These are phyloP conservation scores for Craseonycteris thonglongyai DNA, from an alignment of 2,113 vertebrate species.

Conservation along the genomic window DNA sequence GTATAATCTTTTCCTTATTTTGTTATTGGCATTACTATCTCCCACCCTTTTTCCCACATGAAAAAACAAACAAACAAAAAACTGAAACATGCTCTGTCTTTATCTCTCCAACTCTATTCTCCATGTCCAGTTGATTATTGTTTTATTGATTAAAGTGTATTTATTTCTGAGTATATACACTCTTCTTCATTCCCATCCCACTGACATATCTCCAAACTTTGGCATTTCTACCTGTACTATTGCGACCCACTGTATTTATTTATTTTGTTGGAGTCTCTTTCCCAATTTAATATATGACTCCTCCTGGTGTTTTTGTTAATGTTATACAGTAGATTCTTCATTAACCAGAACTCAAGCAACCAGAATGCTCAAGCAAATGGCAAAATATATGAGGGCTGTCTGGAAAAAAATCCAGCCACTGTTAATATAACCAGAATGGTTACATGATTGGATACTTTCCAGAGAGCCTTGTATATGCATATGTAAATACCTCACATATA, in stretches of 20 bases:
- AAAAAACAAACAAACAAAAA: not conserved
- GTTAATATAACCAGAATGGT: too few relatives aligned
- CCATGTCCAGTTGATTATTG: not conserved
- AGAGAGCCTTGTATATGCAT: too few relatives aligned
- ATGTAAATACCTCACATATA: not conserved
- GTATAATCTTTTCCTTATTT: not conserved
- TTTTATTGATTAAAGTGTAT: not conserved
- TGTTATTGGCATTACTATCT: not conserved
- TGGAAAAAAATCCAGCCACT: too few relatives aligned
- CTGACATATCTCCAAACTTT: not conserved
- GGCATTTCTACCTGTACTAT: not conserved
- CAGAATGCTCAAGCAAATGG: too few relatives aligned
- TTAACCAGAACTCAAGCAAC: too few relatives aligned
- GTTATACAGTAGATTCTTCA: too few relatives aligned
- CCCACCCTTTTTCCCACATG: not conserved
- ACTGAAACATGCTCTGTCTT: not conserved
- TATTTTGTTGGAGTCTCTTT: not conserved
- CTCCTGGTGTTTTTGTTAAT: not conserved
- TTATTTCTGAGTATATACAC: not conserved
- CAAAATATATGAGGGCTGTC: too few relatives aligned
- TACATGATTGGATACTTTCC: too few relatives aligned
- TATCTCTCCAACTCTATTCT: not conserved
- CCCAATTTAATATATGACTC: not conserved
- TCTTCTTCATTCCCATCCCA: not conserved
- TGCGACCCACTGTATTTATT: not conserved